phyloP scores from a whole-genome alignment of 2,888 invertebrate genomes.

The Orgyia antiqua region DNA sequence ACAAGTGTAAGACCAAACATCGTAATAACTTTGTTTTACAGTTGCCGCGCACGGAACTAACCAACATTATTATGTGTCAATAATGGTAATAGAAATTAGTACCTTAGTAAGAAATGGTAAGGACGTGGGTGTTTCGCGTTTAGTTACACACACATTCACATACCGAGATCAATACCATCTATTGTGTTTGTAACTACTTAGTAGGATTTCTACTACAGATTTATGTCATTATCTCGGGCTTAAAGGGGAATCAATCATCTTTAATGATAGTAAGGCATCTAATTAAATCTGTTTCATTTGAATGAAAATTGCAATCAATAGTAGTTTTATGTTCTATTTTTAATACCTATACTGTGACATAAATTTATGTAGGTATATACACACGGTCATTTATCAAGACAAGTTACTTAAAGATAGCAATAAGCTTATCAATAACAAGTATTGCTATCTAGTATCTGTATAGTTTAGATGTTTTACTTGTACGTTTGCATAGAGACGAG shows the following conservation, averaged over 20 bases:
- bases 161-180: conserved; percentile 17
- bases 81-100: conserved; percentile 51
- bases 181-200: too few relatives aligned
- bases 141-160: conserved; percentile 15
- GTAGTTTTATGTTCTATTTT: too few relatives aligned
- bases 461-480: conserved; percentile 26
- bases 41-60: conserved; percentile 42
- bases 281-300: too few relatives aligned
- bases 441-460: conserved; percentile 25
- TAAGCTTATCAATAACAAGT: conserved; percentile 28
- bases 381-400: too few relatives aligned
- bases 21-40: conserved; percentile 54
- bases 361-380: too few relatives aligned
- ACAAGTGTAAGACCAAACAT: conserved; percentile 41
- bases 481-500: conserved; percentile 41
- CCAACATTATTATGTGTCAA: conserved; percentile 55
- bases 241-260: too few relatives aligned
- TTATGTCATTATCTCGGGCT: too few relatives aligned
- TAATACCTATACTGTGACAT: too few relatives aligned
- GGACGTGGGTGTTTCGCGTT: conserved; percentile 19
- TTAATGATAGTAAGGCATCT: too few relatives aligned
- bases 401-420: conserved; percentile 21
- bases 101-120: conserved; percentile 37
- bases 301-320: too few relatives aligned
- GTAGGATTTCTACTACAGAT: too few relatives aligned